These are phyloP conservation scores for Mustela lutreola DNA, from an alignment of 2,113 vertebrate genomes.

Conservation along the genomic window DNA sequence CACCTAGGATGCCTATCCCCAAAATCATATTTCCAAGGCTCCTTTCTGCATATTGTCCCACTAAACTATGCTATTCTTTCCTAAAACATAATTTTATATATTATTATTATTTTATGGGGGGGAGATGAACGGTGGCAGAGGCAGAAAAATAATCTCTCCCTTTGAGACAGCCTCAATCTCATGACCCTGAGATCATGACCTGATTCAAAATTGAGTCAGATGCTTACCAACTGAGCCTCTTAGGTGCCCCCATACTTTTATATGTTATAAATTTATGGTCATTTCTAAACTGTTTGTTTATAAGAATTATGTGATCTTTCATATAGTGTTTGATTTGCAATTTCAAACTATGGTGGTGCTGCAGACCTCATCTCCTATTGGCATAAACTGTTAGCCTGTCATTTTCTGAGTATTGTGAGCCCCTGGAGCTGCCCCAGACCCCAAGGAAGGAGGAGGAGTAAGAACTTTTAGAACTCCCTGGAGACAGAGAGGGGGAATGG, in stretches of 20 bases:
- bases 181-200: background rate
- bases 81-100: background rate
- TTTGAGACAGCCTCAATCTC: background rate
- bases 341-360: background rate
- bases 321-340: background rate
- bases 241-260: background rate
- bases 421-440: background rate
- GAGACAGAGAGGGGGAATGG: background rate
- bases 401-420: background rate
- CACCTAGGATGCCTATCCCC: background rate
- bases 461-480: background rate
- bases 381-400: background rate
- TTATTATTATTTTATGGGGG: background rate
- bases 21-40: background rate
- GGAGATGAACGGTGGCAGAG: background rate
- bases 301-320: background rate
- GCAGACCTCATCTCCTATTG: background rate
- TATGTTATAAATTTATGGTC: background rate
- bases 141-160: background rate
- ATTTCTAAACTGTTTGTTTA: constrained; percentile 2
- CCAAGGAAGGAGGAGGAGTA: background rate
- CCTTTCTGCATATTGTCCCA: background rate
- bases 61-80: background rate
- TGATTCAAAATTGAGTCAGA: background rate
- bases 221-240: background rate